These are phyloP conservation scores for Enteromius thamalakanensis DNA, from an alignment of 2,797 vertebrate genomes.

Conservation along the genomic window DNA sequence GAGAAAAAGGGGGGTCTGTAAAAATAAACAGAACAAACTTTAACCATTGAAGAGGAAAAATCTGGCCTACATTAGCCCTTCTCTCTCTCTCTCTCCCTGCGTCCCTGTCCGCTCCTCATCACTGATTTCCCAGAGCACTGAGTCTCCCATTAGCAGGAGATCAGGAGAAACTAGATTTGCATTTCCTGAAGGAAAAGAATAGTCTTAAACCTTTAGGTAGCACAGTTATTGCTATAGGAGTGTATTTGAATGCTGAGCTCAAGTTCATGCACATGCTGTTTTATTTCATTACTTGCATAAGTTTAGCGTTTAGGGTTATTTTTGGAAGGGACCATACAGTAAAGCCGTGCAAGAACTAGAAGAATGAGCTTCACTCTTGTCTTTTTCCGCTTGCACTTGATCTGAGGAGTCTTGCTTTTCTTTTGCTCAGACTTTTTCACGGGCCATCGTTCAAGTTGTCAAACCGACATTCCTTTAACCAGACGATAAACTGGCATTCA, in stretches of 20 bases:
- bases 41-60: conserved; percentile 70
- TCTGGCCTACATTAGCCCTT: conserved; percentile 69
- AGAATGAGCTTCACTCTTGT: neutral
- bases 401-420: neutral
- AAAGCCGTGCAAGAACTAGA: neutral
- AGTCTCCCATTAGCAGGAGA: conserved; percentile 38
- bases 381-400: neutral
- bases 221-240: too few species aligned
- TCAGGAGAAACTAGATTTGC: conserved; percentile 36
- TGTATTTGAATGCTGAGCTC: neutral
- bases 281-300: neutral
- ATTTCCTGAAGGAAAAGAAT: conserved; percentile 8
- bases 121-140: conserved; percentile 40
- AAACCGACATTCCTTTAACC: conserved; percentile 23
- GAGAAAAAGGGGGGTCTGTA: conserved; percentile 44
- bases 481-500: conserved; percentile 16
- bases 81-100: conserved; percentile 39
- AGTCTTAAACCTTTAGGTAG: neutral
- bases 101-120: conserved; percentile 59
- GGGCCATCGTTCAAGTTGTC: conserved; percentile 23
- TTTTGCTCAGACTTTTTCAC: conserved; percentile 1
- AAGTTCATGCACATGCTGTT: neutral
- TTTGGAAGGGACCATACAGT: neutral
- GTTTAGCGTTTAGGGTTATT: neutral
- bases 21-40: conserved; percentile 62